Percentiles rank a stretch among this genome's conserved stretches.
Conservation (phyloP, 2,113 vertebrate genomes). For the Labeo catla region DNA sequence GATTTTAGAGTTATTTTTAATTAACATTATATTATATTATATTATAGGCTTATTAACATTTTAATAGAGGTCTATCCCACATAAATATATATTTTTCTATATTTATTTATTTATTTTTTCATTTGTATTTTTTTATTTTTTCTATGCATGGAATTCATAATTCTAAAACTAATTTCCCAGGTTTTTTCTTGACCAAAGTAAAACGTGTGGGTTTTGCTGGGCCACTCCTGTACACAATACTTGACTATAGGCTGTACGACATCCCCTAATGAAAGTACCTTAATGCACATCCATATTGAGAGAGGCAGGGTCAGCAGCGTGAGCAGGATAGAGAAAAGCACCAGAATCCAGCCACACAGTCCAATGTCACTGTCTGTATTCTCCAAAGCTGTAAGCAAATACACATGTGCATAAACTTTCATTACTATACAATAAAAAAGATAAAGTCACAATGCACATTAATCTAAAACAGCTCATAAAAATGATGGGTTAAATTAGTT, state of each 20-base stretch:
- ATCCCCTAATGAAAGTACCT: slow-evolving; percentile 76
- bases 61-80: too few species aligned
- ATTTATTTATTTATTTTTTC: too few species aligned
- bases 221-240: too few species aligned
- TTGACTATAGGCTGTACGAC: background rate
- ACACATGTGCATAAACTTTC: background rate
- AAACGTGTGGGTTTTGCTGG: background rate
- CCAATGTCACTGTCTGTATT: slow-evolving; percentile 70
- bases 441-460: background rate
- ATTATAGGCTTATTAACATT: too few species aligned
- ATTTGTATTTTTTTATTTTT: too few species aligned
- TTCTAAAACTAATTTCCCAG: too few species aligned
- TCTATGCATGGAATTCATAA: too few species aligned
- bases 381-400: slow-evolving; percentile 62
- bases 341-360: slow-evolving; percentile 85
- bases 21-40: too few species aligned
- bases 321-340: slow-evolving; percentile 77
- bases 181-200: too few species aligned
- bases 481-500: background rate
- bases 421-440: background rate
- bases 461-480: background rate
- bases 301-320: slow-evolving; percentile 82
- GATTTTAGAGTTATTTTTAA: too few species aligned
- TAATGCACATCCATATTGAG: slow-evolving; percentile 95
- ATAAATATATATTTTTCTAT: too few species aligned